Base-by-base conservation (phyloP, 2,888 invertebrate genomes). In the Tribolium freemani region DNA sequence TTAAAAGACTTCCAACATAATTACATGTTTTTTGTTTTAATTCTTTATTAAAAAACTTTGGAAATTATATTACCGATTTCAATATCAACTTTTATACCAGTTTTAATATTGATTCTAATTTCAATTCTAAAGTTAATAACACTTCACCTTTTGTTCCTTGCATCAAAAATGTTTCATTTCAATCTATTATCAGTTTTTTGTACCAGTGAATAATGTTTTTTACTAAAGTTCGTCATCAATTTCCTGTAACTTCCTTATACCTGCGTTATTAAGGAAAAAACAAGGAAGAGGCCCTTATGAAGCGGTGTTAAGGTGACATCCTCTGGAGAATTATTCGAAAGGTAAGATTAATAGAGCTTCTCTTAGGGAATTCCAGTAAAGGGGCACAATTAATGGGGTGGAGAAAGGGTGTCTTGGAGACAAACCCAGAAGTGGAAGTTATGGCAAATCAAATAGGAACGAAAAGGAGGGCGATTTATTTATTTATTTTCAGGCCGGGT, bases 31-130 rank as follows among this genome's bases (percentile, higher is more conserved):
- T 58, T 44, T 58, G 38, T 56, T 58, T 45, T 58, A 58, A 45
- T 45, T 58, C 56, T 44, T 45, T 58, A 58, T 58, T 58, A 58
- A 58, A 58, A 58, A 58, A 58, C 58, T 58, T 58, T 38, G 9
- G n/a, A 58, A 58, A 58, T 45, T 44, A 58, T 16, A 58, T 10
- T 45, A 38, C 58, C 16, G 45, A 58, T 58, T 58, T 58, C 45
- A 58, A 58, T 58, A 58, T 31, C 21, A 58, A 58, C 45, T 58
- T 58, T 38, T 38, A 38, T n/a, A n/a, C n/a, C 38, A 8, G 38
- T n/a, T 38, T 38, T 38, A 8, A 38, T 38, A 38, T 38, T 38
- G 38, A 38, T 38, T 38, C 8, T 38, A 9, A 38, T 38, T 38
- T 38, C 8, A 38, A 38, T n/a, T 5, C 8, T 38, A 38, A 38